Base-by-base conservation (phyloP, 2,888 invertebrate species). In the Asteroscopus sphinx region DNA sequence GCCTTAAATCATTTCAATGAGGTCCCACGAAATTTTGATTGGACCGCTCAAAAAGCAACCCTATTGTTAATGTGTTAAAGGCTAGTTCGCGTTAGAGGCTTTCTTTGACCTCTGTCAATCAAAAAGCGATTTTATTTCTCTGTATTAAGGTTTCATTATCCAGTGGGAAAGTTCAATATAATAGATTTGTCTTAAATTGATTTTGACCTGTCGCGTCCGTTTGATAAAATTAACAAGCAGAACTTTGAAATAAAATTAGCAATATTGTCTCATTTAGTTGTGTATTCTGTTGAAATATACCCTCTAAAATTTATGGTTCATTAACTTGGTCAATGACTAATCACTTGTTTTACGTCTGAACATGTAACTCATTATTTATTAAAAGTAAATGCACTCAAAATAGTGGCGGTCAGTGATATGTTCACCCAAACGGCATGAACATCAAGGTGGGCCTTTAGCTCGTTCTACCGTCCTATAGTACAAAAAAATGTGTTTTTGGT, bases 1-100 rank as follows among this genome's bases (percentile, higher is more conserved):
- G 13, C 40, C 26, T 21, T 67, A 54, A 59, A 59, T 52, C n/a
- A 59, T 62, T 66, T 70, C 21, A 12, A 33, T 40, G 15, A 26
- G 17, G 37, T 25, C 26, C 8, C 7, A 36, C 16, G 30, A 56
- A 47, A 32, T 37, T n/a, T 15, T 1, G 0, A 32, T 0, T 1
- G n/a, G n/a, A n/a, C 8, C 7, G 6, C 6, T 7, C 0, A 0
- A 42, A 48, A 45, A 48, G 3, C n/a, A 11, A 32, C 41, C 28
- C 15, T 60, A 32, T 47, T 2, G 4, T 0, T 0, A 0, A 16
- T 12, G 30, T 1, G 0, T 0, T 12, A 35, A 41, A 11, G 49
- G n/a, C n/a, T n/a, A n/a, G n/a, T n/a, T n/a, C n/a, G n/a, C n/a
- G n/a, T n/a, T n/a, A n/a, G n/a, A n/a, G n/a, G n/a, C n/a, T n/a